Evolutionary conservation across 2,113 vertebrate genomes (phyloP).

Genomic region (Pogona vitticeps): DNA sequence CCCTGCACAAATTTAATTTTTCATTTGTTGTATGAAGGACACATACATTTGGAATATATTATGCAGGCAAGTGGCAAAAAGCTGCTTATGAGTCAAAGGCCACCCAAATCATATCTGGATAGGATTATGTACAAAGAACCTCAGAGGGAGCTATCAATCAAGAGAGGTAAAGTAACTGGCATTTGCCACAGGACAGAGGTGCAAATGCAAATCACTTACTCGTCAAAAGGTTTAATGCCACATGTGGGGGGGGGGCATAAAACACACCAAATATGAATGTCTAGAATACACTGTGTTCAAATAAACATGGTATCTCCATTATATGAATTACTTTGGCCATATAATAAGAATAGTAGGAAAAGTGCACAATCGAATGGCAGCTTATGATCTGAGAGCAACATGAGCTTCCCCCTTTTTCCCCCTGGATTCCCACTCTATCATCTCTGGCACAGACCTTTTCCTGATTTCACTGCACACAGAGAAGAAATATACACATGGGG

Average conservation of each 20-base stretch:
- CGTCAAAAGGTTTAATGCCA: background rate
- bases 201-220: background rate
- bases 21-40: background rate
- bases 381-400: too few relatives aligned
- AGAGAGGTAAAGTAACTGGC: background rate
- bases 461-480: background rate
- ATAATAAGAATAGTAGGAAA: background rate
- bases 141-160: background rate
- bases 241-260: background rate
- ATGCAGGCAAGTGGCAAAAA: background rate
- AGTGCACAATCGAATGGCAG: too few relatives aligned
- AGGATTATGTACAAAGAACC: background rate
- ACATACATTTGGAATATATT: background rate
- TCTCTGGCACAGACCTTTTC: background rate
- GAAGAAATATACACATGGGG: background rate
- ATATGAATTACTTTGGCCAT: background rate
- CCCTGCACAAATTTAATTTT: too few relatives aligned
- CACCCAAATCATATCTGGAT: background rate
- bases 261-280: too few relatives aligned
- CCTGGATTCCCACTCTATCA: too few relatives aligned
- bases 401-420: too few relatives aligned
- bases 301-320: background rate
- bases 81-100: background rate
- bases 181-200: background rate
- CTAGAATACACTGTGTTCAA: too few relatives aligned